Conservation (phyloP, 2,797 vertebrate species). For the Gila robusta region DNA sequence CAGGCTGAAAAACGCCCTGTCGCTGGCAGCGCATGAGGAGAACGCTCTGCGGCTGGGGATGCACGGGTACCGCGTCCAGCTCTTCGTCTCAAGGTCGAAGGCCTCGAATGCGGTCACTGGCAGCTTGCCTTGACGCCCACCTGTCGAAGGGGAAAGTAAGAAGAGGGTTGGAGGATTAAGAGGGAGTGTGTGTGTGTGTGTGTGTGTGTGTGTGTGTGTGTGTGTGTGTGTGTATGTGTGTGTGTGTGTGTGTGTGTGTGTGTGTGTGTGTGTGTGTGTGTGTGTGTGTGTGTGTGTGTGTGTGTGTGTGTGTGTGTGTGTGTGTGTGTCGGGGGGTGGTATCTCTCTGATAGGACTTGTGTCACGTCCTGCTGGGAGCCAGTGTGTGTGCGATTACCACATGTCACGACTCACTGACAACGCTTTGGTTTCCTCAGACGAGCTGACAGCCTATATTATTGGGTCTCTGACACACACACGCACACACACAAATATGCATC, state of each 20-base stretch:
- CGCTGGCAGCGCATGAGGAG: conserved; percentile 86
- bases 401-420: conserved; percentile 34
- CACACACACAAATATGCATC: no score
- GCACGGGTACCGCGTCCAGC: conserved; percentile 91
- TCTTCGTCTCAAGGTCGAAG: conserved; percentile 91
- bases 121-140: conserved; percentile 95
- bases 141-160: conserved; percentile 71
- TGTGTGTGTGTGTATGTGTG: not conserved
- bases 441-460: conserved; percentile 34
- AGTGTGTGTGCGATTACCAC: conserved; percentile 39
- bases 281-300: not conserved
- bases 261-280: not conserved
- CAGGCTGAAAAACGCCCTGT: conserved; percentile 89
- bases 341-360: conserved; percentile 31
- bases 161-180: conserved; percentile 12
- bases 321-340: not conserved
- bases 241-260: not conserved
- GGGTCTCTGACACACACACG: not conserved
- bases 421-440: conserved; percentile 43
- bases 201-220: not conserved
- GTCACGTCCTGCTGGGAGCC: conserved; percentile 37
- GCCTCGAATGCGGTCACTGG: conserved; percentile 95
- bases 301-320: not conserved
- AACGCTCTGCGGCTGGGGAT: conserved; percentile 96
- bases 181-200: not conserved